Evolutionary conservation across 2,113 vertebrate species (phyloP).

Genomic region (Clarias magur): DNA sequence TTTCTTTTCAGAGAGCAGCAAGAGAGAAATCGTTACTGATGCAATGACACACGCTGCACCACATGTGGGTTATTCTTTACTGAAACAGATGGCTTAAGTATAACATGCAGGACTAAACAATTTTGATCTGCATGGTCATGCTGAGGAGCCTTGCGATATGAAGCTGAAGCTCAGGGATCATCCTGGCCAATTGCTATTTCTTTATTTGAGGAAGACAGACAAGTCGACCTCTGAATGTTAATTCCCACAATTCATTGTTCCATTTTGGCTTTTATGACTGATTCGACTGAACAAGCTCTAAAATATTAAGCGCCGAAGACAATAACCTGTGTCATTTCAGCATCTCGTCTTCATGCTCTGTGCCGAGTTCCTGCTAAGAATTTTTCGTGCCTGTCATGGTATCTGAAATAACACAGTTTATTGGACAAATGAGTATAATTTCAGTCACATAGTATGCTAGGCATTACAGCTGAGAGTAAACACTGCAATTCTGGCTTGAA

Average conservation of each 20-base stretch:
- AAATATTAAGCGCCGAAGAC: not conserved
- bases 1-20: not conserved
- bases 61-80: not conserved
- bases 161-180: not conserved
- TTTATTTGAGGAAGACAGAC: conserved; percentile 19
- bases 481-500: not conserved
- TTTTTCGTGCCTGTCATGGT: not conserved
- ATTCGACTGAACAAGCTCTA: not conserved
- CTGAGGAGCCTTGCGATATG: not conserved
- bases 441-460: not conserved
- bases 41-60: not conserved
- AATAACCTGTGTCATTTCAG: not conserved
- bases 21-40: not conserved
- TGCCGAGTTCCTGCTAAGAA: not conserved
- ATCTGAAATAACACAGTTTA: not conserved
- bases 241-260: not conserved
- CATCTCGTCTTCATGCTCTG: not conserved
- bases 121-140: not conserved
- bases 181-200: conserved; percentile 5
- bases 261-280: not conserved
- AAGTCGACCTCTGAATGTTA: not conserved
- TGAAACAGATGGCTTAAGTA: not conserved
- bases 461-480: not conserved
- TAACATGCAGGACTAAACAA: not conserved
- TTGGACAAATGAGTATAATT: not conserved